phyloP scores from a whole-genome alignment of 53 echinoderm and acorn worm species.

The Echinarachnius parma region DNA sequence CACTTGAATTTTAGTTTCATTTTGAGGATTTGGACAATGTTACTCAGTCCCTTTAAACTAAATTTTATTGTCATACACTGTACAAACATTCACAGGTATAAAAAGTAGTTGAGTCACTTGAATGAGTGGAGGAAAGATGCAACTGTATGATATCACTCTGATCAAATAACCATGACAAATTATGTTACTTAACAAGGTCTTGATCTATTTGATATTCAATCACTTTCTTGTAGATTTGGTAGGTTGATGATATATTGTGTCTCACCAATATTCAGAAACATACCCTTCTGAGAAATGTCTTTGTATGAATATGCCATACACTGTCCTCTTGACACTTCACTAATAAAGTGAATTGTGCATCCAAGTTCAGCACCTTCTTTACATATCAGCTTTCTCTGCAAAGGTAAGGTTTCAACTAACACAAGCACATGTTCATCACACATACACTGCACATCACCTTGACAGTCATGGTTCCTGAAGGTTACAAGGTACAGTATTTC shows the following conservation, averaged over 20 bases:
- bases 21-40: too few species aligned
- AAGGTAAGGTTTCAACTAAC: neutral
- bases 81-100: too few species aligned
- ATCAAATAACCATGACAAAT: too few species aligned
- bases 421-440: slow-evolving; percentile 26
- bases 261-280: neutral
- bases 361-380: slow-evolving; percentile 31
- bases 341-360: slow-evolving; percentile 31
- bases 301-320: neutral
- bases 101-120: too few species aligned
- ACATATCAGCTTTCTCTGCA: neutral
- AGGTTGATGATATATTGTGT: slow-evolving; percentile 18
- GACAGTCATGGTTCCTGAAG: slow-evolving; percentile 33
- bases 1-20: too few species aligned
- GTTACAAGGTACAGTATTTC: slow-evolving; percentile 33
- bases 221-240: slow-evolving; percentile 29
- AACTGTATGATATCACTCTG: too few species aligned
- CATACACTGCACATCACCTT: slow-evolving; percentile 1
- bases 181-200: too few species aligned
- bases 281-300: neutral
- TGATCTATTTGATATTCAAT: too few species aligned
- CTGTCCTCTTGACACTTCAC: slow-evolving; percentile 14
- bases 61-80: too few species aligned
- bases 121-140: too few species aligned
- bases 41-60: too few species aligned